phyloP scores from a whole-genome alignment of 2,888 invertebrate genomes.

The Scelioninae gen. 2 region DNA sequence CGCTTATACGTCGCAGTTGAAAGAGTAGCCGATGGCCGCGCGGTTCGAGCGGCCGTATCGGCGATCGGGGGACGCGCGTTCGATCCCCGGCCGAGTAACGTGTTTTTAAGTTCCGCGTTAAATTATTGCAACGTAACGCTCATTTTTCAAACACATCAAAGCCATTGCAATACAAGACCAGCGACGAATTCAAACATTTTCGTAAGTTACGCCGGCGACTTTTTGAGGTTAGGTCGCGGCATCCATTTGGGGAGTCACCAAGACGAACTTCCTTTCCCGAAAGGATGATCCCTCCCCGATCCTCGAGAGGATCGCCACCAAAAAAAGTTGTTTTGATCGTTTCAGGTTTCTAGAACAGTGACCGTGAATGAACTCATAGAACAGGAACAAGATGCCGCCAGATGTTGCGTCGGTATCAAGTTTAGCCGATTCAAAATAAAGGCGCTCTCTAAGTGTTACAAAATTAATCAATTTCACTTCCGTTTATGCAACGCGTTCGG shows the following conservation, averaged over 20 bases:
- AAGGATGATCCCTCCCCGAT: conserved; percentile 68
- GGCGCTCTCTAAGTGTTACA: conserved; percentile 25
- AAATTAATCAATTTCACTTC: conserved; percentile 32
- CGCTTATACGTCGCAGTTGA: no score
- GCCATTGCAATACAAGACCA: no score
- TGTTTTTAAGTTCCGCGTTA: no score
- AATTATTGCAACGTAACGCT: no score
- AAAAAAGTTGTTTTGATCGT: conserved; percentile 74
- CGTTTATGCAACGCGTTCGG: no score
- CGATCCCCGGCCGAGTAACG: no score
- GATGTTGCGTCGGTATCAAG: conserved; percentile 46
- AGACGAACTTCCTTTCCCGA: conserved; percentile 42
- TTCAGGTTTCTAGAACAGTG: conserved; percentile 73
- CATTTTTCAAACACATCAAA: no score
- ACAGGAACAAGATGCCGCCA: conserved; percentile 47
- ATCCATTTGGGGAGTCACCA: conserved; percentile 40
- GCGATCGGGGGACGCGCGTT: no score
- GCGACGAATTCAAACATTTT: no score
- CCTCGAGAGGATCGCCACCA: conserved; percentile 65
- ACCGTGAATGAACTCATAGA: conserved; percentile 68
- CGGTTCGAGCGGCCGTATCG: no score
- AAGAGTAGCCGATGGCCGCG: no score
- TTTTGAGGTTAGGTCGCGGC: conserved; percentile 46
- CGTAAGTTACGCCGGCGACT: no score
- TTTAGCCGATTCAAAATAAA: conserved; percentile 33